Base-by-base conservation (phyloP, 2,888 invertebrate genomes). In the Tridacna gigas region DNA sequence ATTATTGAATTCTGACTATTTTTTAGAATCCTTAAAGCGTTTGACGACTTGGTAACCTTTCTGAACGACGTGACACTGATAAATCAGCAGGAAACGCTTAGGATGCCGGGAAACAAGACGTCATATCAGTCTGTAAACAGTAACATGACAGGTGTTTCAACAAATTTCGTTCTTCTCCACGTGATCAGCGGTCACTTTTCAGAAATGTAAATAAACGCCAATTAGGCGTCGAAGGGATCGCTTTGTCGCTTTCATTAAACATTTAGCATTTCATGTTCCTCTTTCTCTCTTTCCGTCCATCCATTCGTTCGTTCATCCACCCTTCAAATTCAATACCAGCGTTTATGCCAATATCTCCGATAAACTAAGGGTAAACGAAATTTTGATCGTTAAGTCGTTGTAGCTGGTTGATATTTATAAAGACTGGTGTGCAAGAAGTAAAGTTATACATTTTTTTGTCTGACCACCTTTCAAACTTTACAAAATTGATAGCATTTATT, bases 111-210 rank as follows among this genome's bases (percentile, higher is more conserved):
- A 47, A 71, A 71, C 25, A 12, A 48, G n/a, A 71, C 71, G 45
- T 45, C 71, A 45, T 26, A 22, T 20, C 48, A 45, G 25, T 15
- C 18, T 11, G 26, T 71, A 47, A 71, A 71, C 71, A 71, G n/a
- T 20, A 71, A 11, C 47, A 18, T 45, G 71, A 71, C 71, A 71
- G 71, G 18, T 48, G 45, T 45, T 22, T 71, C 71, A 71, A 71
- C 71, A 22, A 48, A 71, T 37, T 22, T 18, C 37, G 37, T 51
- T 20, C 37, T 71, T 51, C 4, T 71, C 15, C 22, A 18, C n/a
- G 48, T 45, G 7, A 12, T 22, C 45, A 22, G 26, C 37, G 71
- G 71, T 45, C 71, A 45, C n/a, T n/a, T n/a, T 71, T 0, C n/a
- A 26, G 45, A 71, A 47, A 71, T 71, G 71, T 71, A 71, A 71